phyloP scores from a whole-genome alignment of 1,140 invertebrate species.

The Eumaeus atala region DNA sequence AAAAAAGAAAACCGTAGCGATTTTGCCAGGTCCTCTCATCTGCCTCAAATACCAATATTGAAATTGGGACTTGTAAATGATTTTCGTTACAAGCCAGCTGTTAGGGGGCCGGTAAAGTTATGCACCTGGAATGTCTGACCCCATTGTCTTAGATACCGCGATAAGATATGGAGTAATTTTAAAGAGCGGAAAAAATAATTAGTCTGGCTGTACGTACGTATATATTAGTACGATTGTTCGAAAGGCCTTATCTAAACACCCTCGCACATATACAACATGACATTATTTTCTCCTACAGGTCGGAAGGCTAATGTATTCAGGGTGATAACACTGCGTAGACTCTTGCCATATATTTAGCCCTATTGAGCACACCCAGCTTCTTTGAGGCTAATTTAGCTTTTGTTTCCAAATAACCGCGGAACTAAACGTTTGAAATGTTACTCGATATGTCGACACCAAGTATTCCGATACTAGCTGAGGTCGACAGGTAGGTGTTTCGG shows the following conservation, averaged over 20 bases:
- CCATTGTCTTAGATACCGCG: constrained; percentile 7
- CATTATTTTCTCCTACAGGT: too few relatives aligned
- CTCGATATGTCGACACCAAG: too few relatives aligned
- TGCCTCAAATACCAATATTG: not conserved
- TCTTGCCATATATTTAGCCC: too few relatives aligned
- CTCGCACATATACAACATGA: not conserved
- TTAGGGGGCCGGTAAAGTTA: not conserved
- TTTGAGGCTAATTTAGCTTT: too few relatives aligned
- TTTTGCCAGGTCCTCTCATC: not conserved
- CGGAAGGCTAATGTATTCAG: too few relatives aligned
- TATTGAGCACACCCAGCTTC: too few relatives aligned
- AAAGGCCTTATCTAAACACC: not conserved
- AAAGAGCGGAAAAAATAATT: constrained; percentile 11
- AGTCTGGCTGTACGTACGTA: constrained; percentile 1
- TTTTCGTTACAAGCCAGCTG: constrained; percentile 6
- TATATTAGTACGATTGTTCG: constrained; percentile 1
- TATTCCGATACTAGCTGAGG: too few relatives aligned
- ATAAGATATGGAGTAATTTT: not conserved
- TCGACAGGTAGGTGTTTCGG: too few relatives aligned
- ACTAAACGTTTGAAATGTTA: too few relatives aligned
- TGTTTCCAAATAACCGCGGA: too few relatives aligned
- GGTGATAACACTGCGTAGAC: too few relatives aligned
- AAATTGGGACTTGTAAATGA: not conserved
- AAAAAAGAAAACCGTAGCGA: not conserved
- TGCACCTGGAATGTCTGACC: not conserved